Evolutionary conservation across 30 jellyfish, hydroid and myxozoan species (phyloP).

Genomic region (Clytia hemisphaerica): DNA sequence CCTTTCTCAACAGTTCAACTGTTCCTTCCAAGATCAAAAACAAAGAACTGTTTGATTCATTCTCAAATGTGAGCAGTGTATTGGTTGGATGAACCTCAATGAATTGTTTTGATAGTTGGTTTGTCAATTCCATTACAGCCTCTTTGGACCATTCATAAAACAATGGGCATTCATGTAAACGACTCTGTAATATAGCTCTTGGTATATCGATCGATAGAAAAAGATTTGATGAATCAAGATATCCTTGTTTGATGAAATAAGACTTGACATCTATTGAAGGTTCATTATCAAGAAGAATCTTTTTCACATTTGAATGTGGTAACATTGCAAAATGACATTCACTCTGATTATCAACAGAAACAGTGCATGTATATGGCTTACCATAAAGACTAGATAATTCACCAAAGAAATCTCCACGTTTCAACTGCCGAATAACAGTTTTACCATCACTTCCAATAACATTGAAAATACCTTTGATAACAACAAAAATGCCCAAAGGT

Average conservation of each 20-base stretch:
- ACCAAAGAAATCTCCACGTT: slow-evolving; percentile 52
- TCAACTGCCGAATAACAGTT: slow-evolving; percentile 12
- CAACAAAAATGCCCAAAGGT: slow-evolving; percentile 45
- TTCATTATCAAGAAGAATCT: background rate
- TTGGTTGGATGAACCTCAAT: slow-evolving; percentile 39
- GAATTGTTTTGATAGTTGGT: background rate
- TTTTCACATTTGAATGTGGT: slow-evolving; percentile 1
- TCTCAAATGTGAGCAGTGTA: slow-evolving; percentile 14
- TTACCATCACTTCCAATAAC: slow-evolving; percentile 23
- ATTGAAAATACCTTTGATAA: slow-evolving; percentile 37
- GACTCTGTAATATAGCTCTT: background rate
- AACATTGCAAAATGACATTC: slow-evolving; percentile 29
- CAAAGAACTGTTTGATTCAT: slow-evolving; percentile 43
- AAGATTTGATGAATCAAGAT: slow-evolving; percentile 31
- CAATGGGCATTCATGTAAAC: slow-evolving; percentile 22
- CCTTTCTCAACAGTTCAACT: slow-evolving; percentile 33
- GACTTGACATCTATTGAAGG: slow-evolving; percentile 13
- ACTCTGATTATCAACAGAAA: slow-evolving; percentile 5
- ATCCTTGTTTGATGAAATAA: slow-evolving; percentile 33
- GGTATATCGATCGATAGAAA: slow-evolving; percentile 5
- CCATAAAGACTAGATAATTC: slow-evolving; percentile 46
- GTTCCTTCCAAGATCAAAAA: slow-evolving; percentile 37
- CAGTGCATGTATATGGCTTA: slow-evolving; percentile 54
- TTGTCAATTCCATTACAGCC: slow-evolving; percentile 17
- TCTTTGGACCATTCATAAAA: slow-evolving; percentile 46